Evolutionary conservation across 2,797 vertebrate species (phyloP), one percentile per base, ranked within the genome.

Genomic region (Periophthalmus magnuspinnatus): DNA sequence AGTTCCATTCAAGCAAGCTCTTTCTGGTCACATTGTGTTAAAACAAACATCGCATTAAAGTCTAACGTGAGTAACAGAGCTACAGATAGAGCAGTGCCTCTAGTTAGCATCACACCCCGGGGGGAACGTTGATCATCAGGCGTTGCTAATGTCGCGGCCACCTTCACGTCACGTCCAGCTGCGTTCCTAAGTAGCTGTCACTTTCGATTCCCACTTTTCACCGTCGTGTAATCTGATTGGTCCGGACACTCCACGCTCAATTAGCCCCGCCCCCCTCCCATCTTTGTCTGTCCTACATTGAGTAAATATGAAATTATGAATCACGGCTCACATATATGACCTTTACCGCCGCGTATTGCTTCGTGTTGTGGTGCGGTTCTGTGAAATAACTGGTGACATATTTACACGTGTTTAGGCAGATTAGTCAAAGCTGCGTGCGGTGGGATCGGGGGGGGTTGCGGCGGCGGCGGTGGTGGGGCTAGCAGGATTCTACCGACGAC

Each of bases 311-410:
- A 57, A 57, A 32, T 57, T 32, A 28, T 64, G 38, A 64, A 48
- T 48, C 41, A 28, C 14, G 1, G 11, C 7, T 9, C 62, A 17
- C 62, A 28, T 28, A 10, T 19, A 2, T 64, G 62, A 64, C 62
- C 62, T 64, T 64, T 64, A 17, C 14, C 6, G 5, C 7, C 32
- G 16, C 33, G 62, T 19, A 61, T 52, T 22, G 10, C 33, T 36
- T 11, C n/a, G 5, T 22, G 60, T 45, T 9, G 11, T 11, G 7
- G 21, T 9, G 0, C 2, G 34, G n/a, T 3, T 17, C 9, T 62
- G 66, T 68, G 67, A 73, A 83, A 83, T 85, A 69, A 62, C 74
- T 77, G 81, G 74, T 70, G 67, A 41, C 62, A 22, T 65, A 71
- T 81, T 77, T 70, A 68, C 72, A 58, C 16, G 74, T 41, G 48